A percentile compares a stretch with the other conserved stretches of the same genome.
Conservation (phyloP, 2,888 invertebrate species). For the Cordilura impudica region DNA sequence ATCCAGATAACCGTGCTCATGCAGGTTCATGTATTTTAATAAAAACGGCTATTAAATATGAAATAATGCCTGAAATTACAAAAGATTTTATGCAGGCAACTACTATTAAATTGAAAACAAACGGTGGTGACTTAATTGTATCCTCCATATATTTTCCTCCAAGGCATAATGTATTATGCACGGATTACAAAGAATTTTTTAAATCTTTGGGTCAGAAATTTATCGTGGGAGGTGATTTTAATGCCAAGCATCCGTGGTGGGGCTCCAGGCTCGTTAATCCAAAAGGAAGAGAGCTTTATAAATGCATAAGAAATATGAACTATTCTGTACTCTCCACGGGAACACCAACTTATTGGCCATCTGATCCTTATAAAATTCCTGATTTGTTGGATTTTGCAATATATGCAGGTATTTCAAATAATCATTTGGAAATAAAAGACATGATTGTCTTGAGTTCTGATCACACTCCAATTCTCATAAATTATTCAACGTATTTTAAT, state of each 20-base stretch:
- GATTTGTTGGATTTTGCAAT: too few relatives aligned
- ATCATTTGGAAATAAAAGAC: too few relatives aligned
- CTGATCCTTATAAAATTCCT: too few relatives aligned
- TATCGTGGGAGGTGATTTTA: background rate
- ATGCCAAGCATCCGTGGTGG: conserved; percentile 8
- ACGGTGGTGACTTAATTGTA: too few relatives aligned
- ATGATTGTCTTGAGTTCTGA: too few relatives aligned
- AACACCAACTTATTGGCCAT: too few relatives aligned
- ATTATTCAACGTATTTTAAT: too few relatives aligned
- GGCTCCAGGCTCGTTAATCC: conserved; percentile 7
- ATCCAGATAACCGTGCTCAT: background rate
- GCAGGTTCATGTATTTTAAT: background rate
- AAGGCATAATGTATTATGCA: background rate
- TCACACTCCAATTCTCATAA: too few relatives aligned
- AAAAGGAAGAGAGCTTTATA: conserved; percentile 12
- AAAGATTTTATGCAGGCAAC: background rate
- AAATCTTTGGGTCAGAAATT: background rate
- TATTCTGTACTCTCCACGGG: too few relatives aligned
- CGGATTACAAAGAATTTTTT: background rate
- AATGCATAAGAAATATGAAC: background rate
- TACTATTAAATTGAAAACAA: too few relatives aligned
- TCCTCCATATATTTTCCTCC: background rate
- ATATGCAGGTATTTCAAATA: too few relatives aligned
- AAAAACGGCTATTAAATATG: background rate
- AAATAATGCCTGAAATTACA: background rate